A percentile compares a stretch with the other conserved stretches of the same genome.
phyloP scores from a whole-genome alignment of 2,888 invertebrate genomes.

The Isoperla grammatica region DNA sequence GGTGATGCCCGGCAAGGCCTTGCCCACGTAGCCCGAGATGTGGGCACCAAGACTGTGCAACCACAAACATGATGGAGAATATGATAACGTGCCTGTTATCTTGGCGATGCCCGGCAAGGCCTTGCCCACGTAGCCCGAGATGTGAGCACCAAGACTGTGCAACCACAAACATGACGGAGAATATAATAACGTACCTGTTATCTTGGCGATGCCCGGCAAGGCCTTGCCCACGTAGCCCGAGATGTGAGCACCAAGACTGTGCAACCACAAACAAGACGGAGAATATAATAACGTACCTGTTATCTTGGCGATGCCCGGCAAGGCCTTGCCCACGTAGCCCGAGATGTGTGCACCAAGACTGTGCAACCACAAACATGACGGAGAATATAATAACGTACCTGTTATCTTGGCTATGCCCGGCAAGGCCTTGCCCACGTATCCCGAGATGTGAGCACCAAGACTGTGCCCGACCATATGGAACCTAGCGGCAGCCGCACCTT shows the following conservation, averaged over 20 bases:
- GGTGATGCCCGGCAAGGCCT: constrained; percentile 29
- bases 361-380: too few relatives aligned
- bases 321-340: constrained; percentile 30
- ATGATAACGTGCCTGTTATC: constrained; percentile 35
- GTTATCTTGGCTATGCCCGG: constrained; percentile 33
- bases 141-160: constrained; percentile 34
- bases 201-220: constrained; percentile 31
- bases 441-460: constrained; percentile 32
- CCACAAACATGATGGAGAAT: too few relatives aligned
- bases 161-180: too few relatives aligned
- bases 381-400: too few relatives aligned
- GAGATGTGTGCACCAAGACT: constrained; percentile 33
- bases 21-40: constrained; percentile 31
- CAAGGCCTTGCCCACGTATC: constrained; percentile 31
- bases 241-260: constrained; percentile 33
- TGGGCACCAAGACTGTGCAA: constrained; percentile 34
- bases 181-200: too few relatives aligned
- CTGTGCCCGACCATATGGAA: constrained; percentile 33
- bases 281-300: too few relatives aligned
- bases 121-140: constrained; percentile 31
- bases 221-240: constrained; percentile 31
- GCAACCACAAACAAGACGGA: too few relatives aligned
- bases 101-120: constrained; percentile 30
- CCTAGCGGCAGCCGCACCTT: constrained; percentile 15
- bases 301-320: constrained; percentile 32